A percentile compares a stretch with the other conserved stretches of the same genome.
Conservation (phyloP, 2,113 vertebrate genomes). For the Capreolus pygargus region DNA sequence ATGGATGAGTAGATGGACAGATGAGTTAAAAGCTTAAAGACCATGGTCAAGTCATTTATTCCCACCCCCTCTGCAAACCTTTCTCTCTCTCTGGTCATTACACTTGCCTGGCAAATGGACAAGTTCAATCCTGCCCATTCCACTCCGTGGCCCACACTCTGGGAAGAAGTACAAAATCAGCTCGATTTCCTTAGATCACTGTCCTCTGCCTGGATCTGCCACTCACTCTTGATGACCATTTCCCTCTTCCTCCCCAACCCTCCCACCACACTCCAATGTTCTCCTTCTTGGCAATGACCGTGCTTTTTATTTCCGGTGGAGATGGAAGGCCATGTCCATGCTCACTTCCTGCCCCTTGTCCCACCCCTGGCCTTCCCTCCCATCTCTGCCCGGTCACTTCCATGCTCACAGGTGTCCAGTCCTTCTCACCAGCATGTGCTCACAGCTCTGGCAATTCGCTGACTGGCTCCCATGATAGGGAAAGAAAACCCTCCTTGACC, state of each 20-base stretch:
- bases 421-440: neutral
- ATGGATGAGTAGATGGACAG: no score
- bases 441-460: neutral
- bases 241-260: neutral
- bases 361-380: neutral
- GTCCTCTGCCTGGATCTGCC: neutral
- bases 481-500: neutral
- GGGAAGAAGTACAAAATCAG: neutral
- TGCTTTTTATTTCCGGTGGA: neutral
- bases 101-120: neutral
- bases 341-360: fast-evolving
- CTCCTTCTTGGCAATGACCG: fast-evolving
- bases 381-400: fast-evolving
- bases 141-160: neutral
- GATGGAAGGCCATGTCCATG: fast-evolving
- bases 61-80: neutral
- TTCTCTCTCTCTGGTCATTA: neutral
- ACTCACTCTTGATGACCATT: fast-evolving
- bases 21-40: neutral
- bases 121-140: neutral
- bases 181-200: neutral
- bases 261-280: fast-evolving
- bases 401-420: no score
- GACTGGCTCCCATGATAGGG: fast-evolving
- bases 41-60: neutral